These are phyloP conservation scores for Osedax frankpressi DNA, from an alignment of 2,888 invertebrate species.

Conservation along the genomic window DNA sequence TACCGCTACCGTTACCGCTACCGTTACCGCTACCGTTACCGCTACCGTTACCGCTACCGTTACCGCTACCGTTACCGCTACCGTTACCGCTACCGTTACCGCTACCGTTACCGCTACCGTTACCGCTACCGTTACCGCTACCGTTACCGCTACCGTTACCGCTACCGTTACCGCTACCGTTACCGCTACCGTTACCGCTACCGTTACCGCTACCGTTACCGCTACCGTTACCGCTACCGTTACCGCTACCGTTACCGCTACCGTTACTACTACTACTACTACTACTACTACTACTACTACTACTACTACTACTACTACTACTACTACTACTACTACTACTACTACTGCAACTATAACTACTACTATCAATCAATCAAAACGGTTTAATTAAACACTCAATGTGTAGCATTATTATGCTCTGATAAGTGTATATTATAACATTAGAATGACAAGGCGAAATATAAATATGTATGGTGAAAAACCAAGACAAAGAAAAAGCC, in stretches of 20 bases:
- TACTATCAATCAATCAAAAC: too few species aligned
- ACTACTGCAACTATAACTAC: slow-evolving; percentile 8
- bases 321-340: slow-evolving; percentile 12
- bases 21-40: slow-evolving; percentile 2
- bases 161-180: background rate
- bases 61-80: slow-evolving; percentile 5
- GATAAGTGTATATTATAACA: too few species aligned
- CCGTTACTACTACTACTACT: slow-evolving; percentile 11
- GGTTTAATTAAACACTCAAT: too few species aligned
- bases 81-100: slow-evolving; percentile 1
- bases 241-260: slow-evolving; percentile 1
- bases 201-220: background rate
- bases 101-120: slow-evolving; percentile 3
- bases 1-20: background rate
- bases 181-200: background rate
- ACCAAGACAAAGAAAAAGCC: too few species aligned
- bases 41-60: background rate
- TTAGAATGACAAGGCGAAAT: too few species aligned
- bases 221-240: background rate
- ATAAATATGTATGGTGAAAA: too few species aligned
- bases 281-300: slow-evolving; percentile 13
- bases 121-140: slow-evolving; percentile 1
- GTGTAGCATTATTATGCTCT: too few species aligned
- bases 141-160: slow-evolving; percentile 1
- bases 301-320: slow-evolving; percentile 10